phyloP scores from a whole-genome alignment of 2,888 invertebrate genomes.

The Busseola fusca region DNA sequence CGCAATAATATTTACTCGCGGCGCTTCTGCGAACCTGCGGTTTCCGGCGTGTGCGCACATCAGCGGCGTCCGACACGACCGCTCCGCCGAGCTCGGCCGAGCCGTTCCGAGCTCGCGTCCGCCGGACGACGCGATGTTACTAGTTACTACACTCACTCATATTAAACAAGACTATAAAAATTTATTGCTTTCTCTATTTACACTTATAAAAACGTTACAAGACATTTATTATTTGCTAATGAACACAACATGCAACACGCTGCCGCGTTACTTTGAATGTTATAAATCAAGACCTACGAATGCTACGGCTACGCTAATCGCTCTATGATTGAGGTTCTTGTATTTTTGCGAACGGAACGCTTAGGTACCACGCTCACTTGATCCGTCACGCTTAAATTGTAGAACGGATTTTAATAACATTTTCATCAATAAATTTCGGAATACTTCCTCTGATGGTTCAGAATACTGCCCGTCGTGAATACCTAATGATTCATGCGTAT shows the following conservation, averaged over 20 bases:
- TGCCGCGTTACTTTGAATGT: neutral
- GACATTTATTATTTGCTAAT: slow-evolving; percentile 47
- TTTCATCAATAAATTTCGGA: slow-evolving; percentile 40
- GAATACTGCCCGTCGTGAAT: slow-evolving; percentile 15
- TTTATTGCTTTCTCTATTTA: slow-evolving; percentile 60
- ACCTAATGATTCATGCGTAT: slow-evolving; percentile 46
- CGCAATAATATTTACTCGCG: slow-evolving; percentile 78
- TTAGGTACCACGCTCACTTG: slow-evolving; percentile 25
- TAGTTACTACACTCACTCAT: slow-evolving; percentile 58
- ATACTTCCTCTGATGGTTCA: slow-evolving; percentile 30
- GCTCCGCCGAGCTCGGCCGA: slow-evolving; percentile 52
- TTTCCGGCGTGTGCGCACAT: slow-evolving; percentile 73
- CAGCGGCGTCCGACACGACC: slow-evolving; percentile 49
- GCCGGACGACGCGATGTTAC: slow-evolving; percentile 61
- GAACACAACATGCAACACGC: slow-evolving; percentile 31
- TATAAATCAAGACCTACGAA: slow-evolving; percentile 2
- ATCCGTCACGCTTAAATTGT: slow-evolving; percentile 43
- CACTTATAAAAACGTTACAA: slow-evolving; percentile 40
- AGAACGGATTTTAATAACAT: slow-evolving; percentile 50
- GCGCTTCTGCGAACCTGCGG: slow-evolving; percentile 79
- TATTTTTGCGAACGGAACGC: slow-evolving; percentile 34
- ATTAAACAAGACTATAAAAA: slow-evolving; percentile 64
- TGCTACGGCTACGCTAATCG: neutral
- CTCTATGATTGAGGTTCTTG: slow-evolving; percentile 14
- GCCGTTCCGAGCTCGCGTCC: slow-evolving; percentile 60